phyloP scores from a whole-genome alignment of 2,797 vertebrate species.

The Tokudaia muenninki region DNA sequence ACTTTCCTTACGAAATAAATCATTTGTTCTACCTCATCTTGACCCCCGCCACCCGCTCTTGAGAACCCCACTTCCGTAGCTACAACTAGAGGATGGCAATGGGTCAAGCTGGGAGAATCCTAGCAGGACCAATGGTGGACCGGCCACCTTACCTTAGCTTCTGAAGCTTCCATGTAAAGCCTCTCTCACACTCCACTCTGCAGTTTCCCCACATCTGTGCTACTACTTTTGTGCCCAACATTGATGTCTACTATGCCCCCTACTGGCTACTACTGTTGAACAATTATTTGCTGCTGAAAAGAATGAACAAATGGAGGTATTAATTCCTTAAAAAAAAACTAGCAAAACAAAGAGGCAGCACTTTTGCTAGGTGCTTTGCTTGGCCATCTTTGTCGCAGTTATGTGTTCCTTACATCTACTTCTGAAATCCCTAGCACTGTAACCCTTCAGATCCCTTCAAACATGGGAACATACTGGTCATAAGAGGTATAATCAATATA shows the following conservation, averaged over 20 bases:
- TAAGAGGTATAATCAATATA: slow-evolving; percentile 54
- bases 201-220: background rate
- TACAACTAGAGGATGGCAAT: background rate
- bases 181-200: background rate
- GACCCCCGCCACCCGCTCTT: background rate
- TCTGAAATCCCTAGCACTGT: background rate
- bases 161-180: background rate
- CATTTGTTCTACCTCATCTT: background rate
- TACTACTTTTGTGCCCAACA: background rate
- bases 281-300: background rate
- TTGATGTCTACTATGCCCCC: background rate
- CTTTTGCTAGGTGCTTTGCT: background rate
- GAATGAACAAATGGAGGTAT: slow-evolving; percentile 8
- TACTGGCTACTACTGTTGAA: background rate
- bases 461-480: background rate
- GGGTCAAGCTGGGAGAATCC: background rate
- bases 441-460: slow-evolving; percentile 8
- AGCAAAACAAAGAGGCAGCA: background rate
- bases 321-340: background rate
- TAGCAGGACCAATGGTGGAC: background rate
- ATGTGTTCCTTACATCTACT: background rate
- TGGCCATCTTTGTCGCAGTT: background rate
- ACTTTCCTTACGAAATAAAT: background rate
- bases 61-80: background rate
- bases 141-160: background rate